Evolutionary conservation across 2,797 vertebrate genomes (phyloP).

Genomic region (Carcharodon carcharias): DNA sequence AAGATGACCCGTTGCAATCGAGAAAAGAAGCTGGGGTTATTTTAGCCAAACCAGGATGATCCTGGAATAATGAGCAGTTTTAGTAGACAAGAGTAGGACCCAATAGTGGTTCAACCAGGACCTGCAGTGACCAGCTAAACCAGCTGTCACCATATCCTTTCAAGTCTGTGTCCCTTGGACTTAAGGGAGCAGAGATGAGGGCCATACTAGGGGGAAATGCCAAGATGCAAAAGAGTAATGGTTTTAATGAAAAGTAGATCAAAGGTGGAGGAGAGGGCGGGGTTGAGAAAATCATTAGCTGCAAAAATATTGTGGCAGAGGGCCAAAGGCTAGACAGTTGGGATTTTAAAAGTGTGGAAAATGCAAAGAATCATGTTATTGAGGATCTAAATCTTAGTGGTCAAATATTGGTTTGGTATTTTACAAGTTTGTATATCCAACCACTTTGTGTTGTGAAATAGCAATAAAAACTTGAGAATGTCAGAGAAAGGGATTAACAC

Average conservation of each 20-base stretch:
- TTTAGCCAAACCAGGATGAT: too few relatives aligned
- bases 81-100: too few relatives aligned
- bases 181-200: not conserved
- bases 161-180: not conserved
- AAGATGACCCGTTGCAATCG: too few relatives aligned
- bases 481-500: conserved; percentile 43
- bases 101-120: too few relatives aligned
- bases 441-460: conserved; percentile 1
- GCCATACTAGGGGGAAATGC: not conserved
- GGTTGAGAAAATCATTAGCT: too few relatives aligned
- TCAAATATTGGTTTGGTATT: not conserved
- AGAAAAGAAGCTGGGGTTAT: too few relatives aligned
- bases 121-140: too few relatives aligned
- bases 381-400: not conserved
- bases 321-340: not conserved
- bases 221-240: not conserved
- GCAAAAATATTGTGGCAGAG: not conserved
- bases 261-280: not conserved
- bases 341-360: not conserved
- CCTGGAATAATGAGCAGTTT: too few relatives aligned
- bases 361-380: conserved; percentile 9
- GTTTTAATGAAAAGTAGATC: not conserved
- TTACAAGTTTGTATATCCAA: not conserved
- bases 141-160: not conserved
- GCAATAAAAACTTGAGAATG: conserved; percentile 20